These are phyloP conservation scores for Agonopterix alstromeriana DNA, from an alignment of 2,888 invertebrate species.

Conservation along the genomic window DNA sequence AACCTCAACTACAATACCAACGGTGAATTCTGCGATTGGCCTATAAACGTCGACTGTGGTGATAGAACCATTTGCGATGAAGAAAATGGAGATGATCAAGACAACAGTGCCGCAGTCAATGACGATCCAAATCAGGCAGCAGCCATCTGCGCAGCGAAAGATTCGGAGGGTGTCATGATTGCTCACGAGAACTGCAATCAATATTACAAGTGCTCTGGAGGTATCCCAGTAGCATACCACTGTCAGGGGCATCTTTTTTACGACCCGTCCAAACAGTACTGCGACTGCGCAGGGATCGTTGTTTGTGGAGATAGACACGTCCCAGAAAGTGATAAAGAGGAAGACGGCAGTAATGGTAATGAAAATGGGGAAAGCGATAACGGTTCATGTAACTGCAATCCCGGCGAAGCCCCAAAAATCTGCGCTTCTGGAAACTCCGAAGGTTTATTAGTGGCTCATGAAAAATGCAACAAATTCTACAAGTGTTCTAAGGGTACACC, in stretches of 20 bases:
- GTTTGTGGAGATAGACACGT: conserved; percentile 29
- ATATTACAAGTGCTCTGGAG: conserved; percentile 30
- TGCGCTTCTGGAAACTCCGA: conserved; percentile 25
- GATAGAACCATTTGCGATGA: too few relatives aligned
- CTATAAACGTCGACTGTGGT: too few relatives aligned
- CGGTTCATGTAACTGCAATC: neutral
- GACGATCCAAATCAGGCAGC: conserved; percentile 24
- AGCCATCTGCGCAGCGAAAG: conserved; percentile 22
- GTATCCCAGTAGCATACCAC: conserved; percentile 20
- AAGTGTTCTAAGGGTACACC: conserved; percentile 21
- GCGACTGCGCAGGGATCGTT: conserved; percentile 35
- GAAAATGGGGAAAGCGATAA: neutral
- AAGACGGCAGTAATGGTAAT: conserved; percentile 13
- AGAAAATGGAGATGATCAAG: neutral
- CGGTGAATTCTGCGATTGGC: too few relatives aligned
- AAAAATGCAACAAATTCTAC: conserved; percentile 34
- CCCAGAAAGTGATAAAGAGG: conserved; percentile 18
- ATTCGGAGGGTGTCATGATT: conserved; percentile 23
- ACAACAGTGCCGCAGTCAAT: conserved; percentile 11
- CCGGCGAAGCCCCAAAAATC: conserved; percentile 10
- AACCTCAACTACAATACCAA: conserved; percentile 23
- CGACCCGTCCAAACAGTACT: conserved; percentile 23
- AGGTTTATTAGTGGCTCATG: conserved; percentile 8
- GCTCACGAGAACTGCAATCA: conserved; percentile 24
- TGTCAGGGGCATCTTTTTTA: conserved; percentile 25